Conservation (phyloP, 2,113 vertebrate genomes). For the Myxocyprinus asiaticus region DNA sequence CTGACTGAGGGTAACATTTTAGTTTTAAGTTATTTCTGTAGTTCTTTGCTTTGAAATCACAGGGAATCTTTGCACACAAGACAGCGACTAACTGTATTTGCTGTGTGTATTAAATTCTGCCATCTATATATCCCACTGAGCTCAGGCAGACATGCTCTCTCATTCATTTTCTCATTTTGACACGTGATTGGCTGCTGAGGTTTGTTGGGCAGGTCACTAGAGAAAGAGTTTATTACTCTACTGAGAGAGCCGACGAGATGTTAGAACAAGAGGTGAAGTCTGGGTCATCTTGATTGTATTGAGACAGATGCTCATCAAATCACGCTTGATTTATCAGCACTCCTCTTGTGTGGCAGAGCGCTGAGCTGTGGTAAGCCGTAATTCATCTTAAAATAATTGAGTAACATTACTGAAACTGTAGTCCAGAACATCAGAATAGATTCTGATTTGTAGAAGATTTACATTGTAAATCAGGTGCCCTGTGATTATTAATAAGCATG, state of each 20-base stretch:
- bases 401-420: neutral
- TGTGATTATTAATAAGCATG: too few species aligned
- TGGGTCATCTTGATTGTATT: conserved; percentile 24
- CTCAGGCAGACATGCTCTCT: neutral
- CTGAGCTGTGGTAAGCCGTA: neutral
- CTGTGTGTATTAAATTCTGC: neutral
- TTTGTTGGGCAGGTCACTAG: conserved; percentile 13
- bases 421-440: too few species aligned
- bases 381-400: neutral
- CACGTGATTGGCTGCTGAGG: conserved; percentile 1
- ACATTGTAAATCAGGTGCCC: too few species aligned
- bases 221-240: conserved; percentile 5
- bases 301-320: conserved; percentile 22
- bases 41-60: neutral
- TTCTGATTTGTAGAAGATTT: too few species aligned
- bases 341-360: neutral
- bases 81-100: neutral
- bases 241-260: neutral
- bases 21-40: too few species aligned
- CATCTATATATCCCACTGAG: conserved; percentile 3
- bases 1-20: too few species aligned
- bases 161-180: conserved; percentile 14
- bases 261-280: conserved; percentile 27
- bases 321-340: neutral
- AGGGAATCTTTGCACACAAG: neutral